These are phyloP conservation scores for Dendroctonus ponderosae DNA, from an alignment of 1,140 invertebrate genomes.

Conservation along the genomic window DNA sequence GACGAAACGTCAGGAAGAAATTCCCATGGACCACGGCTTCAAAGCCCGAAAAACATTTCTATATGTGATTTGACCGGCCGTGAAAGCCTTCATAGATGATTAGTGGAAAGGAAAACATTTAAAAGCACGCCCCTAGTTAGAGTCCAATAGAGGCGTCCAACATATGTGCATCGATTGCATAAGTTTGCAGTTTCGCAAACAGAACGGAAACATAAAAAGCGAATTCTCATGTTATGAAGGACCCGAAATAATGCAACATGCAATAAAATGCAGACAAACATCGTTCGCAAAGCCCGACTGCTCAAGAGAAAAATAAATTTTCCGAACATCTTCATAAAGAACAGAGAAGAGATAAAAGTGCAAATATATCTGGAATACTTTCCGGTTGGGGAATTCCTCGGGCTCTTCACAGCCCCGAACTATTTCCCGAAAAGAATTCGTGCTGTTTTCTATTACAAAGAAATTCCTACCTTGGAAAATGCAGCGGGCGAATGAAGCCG, in stretches of 20 bases:
- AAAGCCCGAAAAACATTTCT: too few relatives aligned
- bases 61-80: too few relatives aligned
- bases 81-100: too few relatives aligned
- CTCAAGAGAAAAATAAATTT: conserved; percentile 13
- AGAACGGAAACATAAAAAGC: neutral
- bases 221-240: conserved; percentile 4
- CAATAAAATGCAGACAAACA: conserved; percentile 16
- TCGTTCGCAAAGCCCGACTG: neutral
- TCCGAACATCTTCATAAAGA: conserved; percentile 17
- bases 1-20: too few relatives aligned
- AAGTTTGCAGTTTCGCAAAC: too few relatives aligned
- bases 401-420: neutral
- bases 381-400: conserved; percentile 8
- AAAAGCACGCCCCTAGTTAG: too few relatives aligned
- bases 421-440: conserved; percentile 11
- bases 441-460: conserved; percentile 3
- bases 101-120: too few relatives aligned
- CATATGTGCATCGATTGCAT: too few relatives aligned
- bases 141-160: too few relatives aligned
- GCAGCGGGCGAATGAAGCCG: too few relatives aligned
- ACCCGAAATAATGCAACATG: conserved; percentile 2
- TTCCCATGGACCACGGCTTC: too few relatives aligned
- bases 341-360: conserved; percentile 15
- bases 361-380: conserved; percentile 15
- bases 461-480: neutral